Evolutionary conservation across 2,797 vertebrate genomes (phyloP).

Genomic region (Scleropages formosus): DNA sequence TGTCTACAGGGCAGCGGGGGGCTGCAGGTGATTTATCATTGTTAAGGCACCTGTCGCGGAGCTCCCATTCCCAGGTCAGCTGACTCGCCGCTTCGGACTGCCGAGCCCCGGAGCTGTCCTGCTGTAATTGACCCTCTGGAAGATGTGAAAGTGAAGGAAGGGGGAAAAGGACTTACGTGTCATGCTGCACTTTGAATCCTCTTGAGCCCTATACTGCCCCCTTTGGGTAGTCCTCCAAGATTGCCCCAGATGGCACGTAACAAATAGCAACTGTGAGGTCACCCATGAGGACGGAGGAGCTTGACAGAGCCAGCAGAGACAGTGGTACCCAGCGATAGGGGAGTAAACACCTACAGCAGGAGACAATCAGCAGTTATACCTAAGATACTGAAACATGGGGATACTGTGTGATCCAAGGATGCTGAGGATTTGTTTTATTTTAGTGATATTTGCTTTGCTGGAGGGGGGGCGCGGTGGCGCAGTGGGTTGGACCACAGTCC

Average conservation of each 20-base stretch:
- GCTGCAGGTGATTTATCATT: constrained; percentile 72
- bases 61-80: constrained; percentile 65
- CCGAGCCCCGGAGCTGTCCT: constrained; percentile 50
- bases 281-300: no score
- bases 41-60: constrained; percentile 74
- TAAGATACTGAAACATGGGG: no score
- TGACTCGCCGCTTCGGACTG: constrained; percentile 55
- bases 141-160: constrained; percentile 50
- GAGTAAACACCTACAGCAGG: no score
- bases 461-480: no score
- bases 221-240: constrained; percentile 14
- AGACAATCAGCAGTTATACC: no score
- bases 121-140: constrained; percentile 67
- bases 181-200: background rate
- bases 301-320: no score
- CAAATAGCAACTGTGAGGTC: no score
- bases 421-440: no score
- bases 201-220: background rate
- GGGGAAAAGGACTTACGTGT: constrained; percentile 29
- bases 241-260: background rate
- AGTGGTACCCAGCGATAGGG: no score
- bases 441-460: no score
- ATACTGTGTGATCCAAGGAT: no score
- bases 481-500: no score
- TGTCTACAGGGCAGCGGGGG: background rate